Conservation (phyloP, 2,888 invertebrate species). For the Cynaeus angustus region DNA sequence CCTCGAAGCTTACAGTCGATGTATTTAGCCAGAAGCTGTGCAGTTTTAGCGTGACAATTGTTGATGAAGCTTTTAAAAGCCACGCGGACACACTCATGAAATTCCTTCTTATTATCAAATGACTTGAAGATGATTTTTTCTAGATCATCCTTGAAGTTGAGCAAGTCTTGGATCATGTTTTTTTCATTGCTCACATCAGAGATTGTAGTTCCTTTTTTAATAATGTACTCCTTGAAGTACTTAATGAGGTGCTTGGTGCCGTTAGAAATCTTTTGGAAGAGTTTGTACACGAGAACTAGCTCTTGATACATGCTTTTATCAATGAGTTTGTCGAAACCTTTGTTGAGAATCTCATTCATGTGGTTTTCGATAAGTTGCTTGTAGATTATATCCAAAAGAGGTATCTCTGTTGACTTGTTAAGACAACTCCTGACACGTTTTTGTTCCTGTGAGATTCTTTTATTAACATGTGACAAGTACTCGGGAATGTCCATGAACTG, state of each 20-base stretch:
- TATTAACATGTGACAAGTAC: slow-evolving; percentile 82
- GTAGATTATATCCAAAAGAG: slow-evolving; percentile 89
- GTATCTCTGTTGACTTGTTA: slow-evolving; percentile 90
- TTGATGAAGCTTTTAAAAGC: slow-evolving; percentile 98
- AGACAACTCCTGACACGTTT: slow-evolving; percentile 87
- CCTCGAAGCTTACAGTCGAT: slow-evolving; percentile 95
- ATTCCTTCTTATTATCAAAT: slow-evolving; percentile 89
- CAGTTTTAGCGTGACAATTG: slow-evolving; percentile 96
- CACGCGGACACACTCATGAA: slow-evolving; percentile 92
- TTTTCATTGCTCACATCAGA: slow-evolving; percentile 97
- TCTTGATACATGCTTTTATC: slow-evolving; percentile 90
- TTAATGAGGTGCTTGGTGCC: slow-evolving; percentile 89
- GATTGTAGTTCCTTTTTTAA: slow-evolving; percentile 93
- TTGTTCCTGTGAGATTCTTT: slow-evolving; percentile 91
- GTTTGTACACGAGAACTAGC: slow-evolving; percentile 88
- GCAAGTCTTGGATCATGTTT: slow-evolving; percentile 91
- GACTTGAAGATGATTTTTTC: slow-evolving; percentile 91
- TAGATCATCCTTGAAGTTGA: slow-evolving; percentile 97
- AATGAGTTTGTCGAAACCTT: slow-evolving; percentile 90
- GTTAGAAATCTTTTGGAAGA: slow-evolving; percentile 90
- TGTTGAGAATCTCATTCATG: slow-evolving; percentile 87
- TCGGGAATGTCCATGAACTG: slow-evolving; percentile 91
- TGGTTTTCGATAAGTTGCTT: slow-evolving; percentile 92
- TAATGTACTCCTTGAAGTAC: slow-evolving; percentile 92
- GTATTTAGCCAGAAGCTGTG: slow-evolving; percentile 98